Evolutionary conservation across 2,113 vertebrate genomes (phyloP).

Genomic region (Serinus canaria): DNA sequence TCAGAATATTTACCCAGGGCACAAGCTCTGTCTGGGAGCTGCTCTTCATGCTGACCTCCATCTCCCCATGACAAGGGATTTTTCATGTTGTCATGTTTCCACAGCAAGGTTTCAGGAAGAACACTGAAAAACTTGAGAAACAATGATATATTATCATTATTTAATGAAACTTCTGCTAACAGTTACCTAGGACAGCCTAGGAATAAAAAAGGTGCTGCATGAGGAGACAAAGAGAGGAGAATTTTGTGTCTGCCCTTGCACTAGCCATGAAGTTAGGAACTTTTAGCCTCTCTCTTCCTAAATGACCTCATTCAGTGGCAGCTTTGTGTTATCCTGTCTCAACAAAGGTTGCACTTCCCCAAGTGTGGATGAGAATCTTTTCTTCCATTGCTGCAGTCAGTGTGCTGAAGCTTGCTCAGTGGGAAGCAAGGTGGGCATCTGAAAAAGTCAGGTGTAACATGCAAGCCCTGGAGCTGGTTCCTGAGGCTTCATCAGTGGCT

Average conservation of each 20-base stretch:
- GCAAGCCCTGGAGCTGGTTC: background rate
- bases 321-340: background rate
- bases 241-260: background rate
- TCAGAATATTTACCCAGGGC: background rate
- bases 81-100: background rate
- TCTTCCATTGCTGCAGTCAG: background rate
- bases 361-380: background rate
- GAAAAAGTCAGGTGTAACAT: background rate
- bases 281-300: background rate
- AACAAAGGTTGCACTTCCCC: fast-evolving
- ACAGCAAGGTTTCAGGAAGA: background rate
- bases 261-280: background rate
- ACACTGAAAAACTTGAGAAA: background rate
- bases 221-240: background rate
- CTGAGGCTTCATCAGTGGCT: background rate
- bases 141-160: background rate
- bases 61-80: background rate
- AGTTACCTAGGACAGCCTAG: background rate
- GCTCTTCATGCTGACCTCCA: background rate
- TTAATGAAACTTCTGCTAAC: background rate
- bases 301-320: background rate
- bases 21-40: background rate
- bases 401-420: background rate
- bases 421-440: background rate
- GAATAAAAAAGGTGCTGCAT: background rate